These are phyloP conservation scores for Drosophila repleta DNA, from an alignment of 1,140 invertebrate genomes.

Conservation along the genomic window DNA sequence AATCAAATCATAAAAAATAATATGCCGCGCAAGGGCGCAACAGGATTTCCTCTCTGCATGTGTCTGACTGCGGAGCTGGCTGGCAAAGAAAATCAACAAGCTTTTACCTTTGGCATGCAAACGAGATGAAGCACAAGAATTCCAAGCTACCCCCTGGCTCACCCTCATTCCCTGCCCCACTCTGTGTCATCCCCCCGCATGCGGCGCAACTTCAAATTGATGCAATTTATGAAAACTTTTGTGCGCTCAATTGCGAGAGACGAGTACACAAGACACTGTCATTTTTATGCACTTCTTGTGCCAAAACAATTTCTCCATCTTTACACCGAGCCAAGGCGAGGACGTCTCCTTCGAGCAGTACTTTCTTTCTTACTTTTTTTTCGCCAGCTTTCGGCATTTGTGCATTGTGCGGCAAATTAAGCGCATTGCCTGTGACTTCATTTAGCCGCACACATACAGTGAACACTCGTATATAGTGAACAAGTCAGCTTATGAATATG, in stretches of 20 bases:
- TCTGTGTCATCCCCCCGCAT: neutral
- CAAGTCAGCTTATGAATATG: neutral
- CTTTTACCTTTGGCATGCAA: constrained; percentile 65
- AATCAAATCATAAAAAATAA: constrained; percentile 81
- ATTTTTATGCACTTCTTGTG: constrained; percentile 77
- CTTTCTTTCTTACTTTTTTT: constrained; percentile 20
- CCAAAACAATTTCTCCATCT: constrained; percentile 70
- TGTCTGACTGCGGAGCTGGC: constrained; percentile 34
- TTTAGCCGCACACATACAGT: constrained; percentile 51
- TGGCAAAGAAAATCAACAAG: constrained; percentile 55
- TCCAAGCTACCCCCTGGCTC: too few relatives aligned
- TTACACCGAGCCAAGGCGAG: constrained; percentile 15
- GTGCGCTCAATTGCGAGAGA: constrained; percentile 75
- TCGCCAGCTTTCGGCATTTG: constrained; percentile 32
- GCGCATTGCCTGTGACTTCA: constrained; percentile 75
- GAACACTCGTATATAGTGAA: neutral
- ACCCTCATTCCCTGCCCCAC: neutral
- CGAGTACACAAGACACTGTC: constrained; percentile 68
- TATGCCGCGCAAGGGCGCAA: constrained; percentile 75
- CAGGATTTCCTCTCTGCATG: constrained; percentile 64
- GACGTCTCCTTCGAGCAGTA: too few relatives aligned
- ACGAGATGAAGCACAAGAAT: constrained; percentile 15
- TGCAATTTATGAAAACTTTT: constrained; percentile 81
- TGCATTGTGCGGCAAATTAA: constrained; percentile 77
- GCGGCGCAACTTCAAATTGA: constrained; percentile 66